phyloP scores from a whole-genome alignment of 2,797 vertebrate genomes.

The Hylomyscus alleni region DNA sequence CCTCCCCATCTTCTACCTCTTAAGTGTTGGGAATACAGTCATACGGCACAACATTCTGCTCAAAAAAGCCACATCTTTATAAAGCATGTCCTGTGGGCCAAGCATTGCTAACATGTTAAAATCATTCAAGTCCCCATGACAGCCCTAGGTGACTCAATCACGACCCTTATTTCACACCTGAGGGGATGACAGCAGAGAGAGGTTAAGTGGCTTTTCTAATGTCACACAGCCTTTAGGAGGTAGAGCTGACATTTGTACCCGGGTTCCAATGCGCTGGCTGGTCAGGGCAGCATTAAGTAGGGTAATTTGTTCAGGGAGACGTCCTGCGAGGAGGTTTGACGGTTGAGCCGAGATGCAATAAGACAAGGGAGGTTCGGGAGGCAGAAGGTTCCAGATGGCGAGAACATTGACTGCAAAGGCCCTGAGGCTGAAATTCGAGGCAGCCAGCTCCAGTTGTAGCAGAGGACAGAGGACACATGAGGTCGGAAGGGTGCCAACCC shows the following conservation, averaged over 20 bases:
- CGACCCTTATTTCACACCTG: background rate
- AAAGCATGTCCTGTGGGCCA: background rate
- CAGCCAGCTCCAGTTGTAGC: background rate
- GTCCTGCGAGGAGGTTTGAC: background rate
- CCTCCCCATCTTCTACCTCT: background rate
- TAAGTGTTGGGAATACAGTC: background rate
- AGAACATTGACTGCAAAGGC: constrained; percentile 27
- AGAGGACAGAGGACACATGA: background rate
- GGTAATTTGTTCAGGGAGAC: constrained; percentile 28
- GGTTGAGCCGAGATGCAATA: constrained; percentile 8
- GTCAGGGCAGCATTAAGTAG: constrained; percentile 1
- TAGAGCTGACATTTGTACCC: constrained; percentile 3
- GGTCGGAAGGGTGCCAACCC: background rate
- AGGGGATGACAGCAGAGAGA: constrained; percentile 18
- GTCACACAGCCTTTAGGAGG: background rate
- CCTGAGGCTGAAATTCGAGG: constrained; percentile 8
- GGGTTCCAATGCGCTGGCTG: background rate
- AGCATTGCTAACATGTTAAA: background rate
- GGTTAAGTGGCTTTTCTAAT: background rate
- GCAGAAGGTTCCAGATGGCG: constrained; percentile 69
- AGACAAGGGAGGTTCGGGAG: constrained; percentile 35
- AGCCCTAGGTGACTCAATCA: background rate
- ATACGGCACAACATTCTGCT: background rate
- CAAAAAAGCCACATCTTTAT: background rate
- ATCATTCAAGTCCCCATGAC: background rate